phyloP scores from a whole-genome alignment of 2,797 vertebrate species.

The Labeo calbasu region DNA sequence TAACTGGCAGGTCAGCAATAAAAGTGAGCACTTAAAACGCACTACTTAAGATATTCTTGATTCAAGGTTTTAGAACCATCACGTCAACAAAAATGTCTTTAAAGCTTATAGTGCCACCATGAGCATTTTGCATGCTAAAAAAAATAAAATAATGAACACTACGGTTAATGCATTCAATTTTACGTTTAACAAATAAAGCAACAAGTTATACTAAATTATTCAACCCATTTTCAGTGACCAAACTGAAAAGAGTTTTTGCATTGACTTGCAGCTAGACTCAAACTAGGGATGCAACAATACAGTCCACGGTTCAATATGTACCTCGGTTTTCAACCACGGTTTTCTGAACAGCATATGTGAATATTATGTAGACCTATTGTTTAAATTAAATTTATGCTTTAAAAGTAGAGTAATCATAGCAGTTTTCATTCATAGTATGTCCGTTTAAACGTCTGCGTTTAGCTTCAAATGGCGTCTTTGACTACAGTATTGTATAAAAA shows the following conservation, averaged over 20 bases:
- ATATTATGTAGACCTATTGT: too few relatives aligned
- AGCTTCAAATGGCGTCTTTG: too few relatives aligned
- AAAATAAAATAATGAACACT: neutral
- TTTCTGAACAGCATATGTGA: too few relatives aligned
- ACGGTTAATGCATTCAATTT: neutral
- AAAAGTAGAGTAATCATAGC: too few relatives aligned
- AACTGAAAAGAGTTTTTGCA: neutral
- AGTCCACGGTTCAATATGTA: too few relatives aligned
- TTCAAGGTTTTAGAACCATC: neutral
- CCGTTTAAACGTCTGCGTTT: too few relatives aligned
- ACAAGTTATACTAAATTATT: neutral
- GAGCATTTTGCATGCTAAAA: neutral
- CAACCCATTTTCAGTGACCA: neutral
- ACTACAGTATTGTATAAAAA: too few relatives aligned
- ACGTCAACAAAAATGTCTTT: neutral
- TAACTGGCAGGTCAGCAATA: neutral
- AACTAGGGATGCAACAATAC: too few relatives aligned
- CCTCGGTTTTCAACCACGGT: too few relatives aligned
- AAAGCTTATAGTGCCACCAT: neutral
- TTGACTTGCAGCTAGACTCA: neutral
- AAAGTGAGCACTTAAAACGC: neutral
- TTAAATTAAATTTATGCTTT: too few relatives aligned
- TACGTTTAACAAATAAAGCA: neutral
- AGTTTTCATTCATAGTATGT: too few relatives aligned
- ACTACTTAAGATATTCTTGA: neutral